Evolutionary conservation across 2,797 vertebrate genomes (phyloP).

Genomic region (Muscicapa comitata): DNA sequence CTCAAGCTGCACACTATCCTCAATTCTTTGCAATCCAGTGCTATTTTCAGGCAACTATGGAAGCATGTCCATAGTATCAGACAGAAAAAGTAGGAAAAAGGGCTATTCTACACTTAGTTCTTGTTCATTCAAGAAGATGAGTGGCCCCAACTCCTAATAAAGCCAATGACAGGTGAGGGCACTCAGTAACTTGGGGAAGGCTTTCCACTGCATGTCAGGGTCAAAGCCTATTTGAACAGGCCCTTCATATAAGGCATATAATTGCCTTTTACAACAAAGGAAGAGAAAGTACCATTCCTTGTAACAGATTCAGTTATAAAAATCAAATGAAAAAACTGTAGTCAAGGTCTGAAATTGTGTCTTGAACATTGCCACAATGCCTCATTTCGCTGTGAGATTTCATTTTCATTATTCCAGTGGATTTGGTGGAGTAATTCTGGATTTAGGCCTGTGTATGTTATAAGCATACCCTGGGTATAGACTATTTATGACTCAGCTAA

Average conservation of each 20-base stretch:
- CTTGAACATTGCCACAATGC: not conserved
- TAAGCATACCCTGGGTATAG: not conserved
- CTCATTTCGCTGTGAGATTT: not conserved
- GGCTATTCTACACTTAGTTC: not conserved
- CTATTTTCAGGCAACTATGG: not conserved
- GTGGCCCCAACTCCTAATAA: not conserved
- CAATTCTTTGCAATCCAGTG: not conserved
- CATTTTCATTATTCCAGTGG: not conserved
- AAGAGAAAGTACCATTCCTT: not conserved
- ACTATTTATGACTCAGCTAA: not conserved
- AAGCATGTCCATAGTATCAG: not conserved
- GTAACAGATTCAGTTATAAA: not conserved
- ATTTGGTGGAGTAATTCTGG: not conserved
- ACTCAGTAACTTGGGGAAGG: not conserved
- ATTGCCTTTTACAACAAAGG: not conserved
- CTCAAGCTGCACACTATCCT: not conserved
- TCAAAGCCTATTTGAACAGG: not conserved
- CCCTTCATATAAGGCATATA: not conserved
- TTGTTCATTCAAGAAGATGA: not conserved
- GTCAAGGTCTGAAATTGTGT: not conserved
- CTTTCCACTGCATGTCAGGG: accelerated
- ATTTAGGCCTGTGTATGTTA: not conserved
- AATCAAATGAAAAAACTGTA: not conserved
- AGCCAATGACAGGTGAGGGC: not conserved
- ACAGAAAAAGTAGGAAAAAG: not conserved